Conservation (phyloP, 2,888 invertebrate genomes). For the Polymixis lichenea region DNA sequence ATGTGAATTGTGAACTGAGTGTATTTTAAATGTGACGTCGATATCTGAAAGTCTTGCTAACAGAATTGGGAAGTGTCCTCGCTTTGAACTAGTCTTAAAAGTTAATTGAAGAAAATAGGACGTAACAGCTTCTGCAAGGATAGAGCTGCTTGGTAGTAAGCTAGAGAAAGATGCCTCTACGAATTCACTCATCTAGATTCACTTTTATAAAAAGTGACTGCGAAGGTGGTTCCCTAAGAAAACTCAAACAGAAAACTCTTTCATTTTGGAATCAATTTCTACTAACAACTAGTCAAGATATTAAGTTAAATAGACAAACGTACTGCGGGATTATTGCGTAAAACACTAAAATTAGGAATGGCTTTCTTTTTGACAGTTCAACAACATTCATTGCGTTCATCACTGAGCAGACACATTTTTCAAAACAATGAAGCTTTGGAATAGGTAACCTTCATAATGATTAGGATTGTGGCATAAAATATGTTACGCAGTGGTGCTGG, state of each 20-base stretch:
- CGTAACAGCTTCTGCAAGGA: not conserved
- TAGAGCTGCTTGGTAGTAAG: not conserved
- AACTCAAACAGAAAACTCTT: not conserved
- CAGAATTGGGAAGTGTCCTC: slow-evolving; percentile 5
- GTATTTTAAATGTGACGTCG: not conserved
- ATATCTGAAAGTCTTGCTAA: not conserved
- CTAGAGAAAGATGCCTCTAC: not conserved
- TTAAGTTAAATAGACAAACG: not conserved
- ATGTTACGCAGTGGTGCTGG: no score
- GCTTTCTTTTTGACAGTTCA: no score
- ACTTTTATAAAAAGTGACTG: not conserved
- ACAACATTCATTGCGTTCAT: no score
- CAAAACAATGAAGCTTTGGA: no score
- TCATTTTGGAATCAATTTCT: not conserved
- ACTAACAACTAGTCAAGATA: not conserved
- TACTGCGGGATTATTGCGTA: not conserved
- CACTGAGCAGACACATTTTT: no score
- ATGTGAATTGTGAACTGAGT: not conserved
- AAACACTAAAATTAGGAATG: no score
- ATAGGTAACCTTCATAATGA: no score
- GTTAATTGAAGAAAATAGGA: slow-evolving; percentile 26
- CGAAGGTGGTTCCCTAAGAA: not conserved
- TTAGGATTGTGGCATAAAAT: no score
- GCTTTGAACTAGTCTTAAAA: slow-evolving; percentile 13
- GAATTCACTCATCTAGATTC: slow-evolving; percentile 28